Evolutionary conservation across 1,140 invertebrate species (phyloP).

Genomic region (Danaus melanippus): DNA sequence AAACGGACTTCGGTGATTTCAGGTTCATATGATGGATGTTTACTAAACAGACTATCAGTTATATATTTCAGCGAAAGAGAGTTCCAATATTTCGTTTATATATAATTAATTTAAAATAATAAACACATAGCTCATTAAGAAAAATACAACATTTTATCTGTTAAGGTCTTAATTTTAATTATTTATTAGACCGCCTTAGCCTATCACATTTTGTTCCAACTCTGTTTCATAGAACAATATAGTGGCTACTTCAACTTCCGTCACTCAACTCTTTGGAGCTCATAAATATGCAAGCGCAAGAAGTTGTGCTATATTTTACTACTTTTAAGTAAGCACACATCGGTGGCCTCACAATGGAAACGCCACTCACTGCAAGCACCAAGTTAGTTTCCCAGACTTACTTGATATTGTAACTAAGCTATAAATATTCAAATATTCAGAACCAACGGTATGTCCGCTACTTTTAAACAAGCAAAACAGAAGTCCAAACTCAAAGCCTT

Average conservation of each 20-base stretch:
- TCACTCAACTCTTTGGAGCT: constrained; percentile 51
- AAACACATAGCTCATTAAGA: no score
- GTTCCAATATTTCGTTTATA: no score
- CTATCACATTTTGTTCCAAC: constrained; percentile 4
- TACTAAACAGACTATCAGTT: not conserved
- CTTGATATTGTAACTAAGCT: constrained; percentile 29
- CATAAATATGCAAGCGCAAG: constrained; percentile 53
- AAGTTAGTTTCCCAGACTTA: constrained; percentile 42
- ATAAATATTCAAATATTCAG: constrained; percentile 51
- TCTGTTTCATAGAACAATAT: constrained; percentile 21
- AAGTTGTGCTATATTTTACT: constrained; percentile 46
- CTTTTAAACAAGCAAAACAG: constrained; percentile 12
- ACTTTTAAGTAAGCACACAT: constrained; percentile 32
- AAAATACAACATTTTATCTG: no score
- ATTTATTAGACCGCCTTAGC: not conserved
- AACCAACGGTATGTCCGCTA: constrained; percentile 8
- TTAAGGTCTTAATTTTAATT: not conserved
- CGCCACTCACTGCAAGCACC: constrained; percentile 24
- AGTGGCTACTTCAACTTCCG: constrained; percentile 45
- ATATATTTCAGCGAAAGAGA: no score
- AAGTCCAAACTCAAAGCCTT: constrained; percentile 8
- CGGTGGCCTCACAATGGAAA: constrained; percentile 38
- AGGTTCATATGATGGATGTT: constrained; percentile 12
- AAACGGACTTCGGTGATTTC: constrained; percentile 11
- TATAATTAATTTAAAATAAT: no score